phyloP scores from a whole-genome alignment of 2,888 invertebrate species.

The Gnatocerus cornutus region DNA sequence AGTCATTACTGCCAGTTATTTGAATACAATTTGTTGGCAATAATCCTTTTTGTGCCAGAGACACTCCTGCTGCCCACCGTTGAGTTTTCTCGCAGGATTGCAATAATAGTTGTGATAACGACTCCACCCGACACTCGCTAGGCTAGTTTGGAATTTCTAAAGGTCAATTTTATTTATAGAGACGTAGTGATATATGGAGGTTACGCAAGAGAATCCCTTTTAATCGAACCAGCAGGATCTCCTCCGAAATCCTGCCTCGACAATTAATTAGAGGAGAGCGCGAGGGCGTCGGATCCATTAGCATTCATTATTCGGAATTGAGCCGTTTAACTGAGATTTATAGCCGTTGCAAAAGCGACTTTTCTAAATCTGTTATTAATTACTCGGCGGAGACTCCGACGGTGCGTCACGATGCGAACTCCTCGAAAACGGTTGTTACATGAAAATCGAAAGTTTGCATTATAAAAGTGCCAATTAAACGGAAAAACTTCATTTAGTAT shows the following conservation, averaged over 20 bases:
- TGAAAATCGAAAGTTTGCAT: conserved; percentile 19
- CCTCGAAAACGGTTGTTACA: background rate
- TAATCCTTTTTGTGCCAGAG: conserved; percentile 35
- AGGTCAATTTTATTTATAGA: conserved; percentile 58
- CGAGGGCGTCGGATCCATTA: conserved; percentile 8
- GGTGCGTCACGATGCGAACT: conserved; percentile 32
- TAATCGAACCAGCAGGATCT: conserved; percentile 8
- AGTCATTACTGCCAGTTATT: conserved; percentile 45
- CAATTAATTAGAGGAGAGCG: background rate
- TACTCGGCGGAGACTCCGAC: conserved; percentile 26
- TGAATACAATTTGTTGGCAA: conserved; percentile 45
- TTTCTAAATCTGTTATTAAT: conserved; percentile 27
- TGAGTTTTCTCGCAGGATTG: conserved; percentile 25
- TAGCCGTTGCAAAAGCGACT: conserved; percentile 23
- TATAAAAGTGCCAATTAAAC: conserved; percentile 43
- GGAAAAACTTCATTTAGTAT: conserved; percentile 39
- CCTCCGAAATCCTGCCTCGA: background rate
- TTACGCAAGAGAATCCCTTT: conserved; percentile 25
- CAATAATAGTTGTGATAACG: conserved; percentile 57
- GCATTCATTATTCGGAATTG: conserved; percentile 27
- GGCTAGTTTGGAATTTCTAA: conserved; percentile 63
- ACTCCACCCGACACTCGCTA: conserved; percentile 57
- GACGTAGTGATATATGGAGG: conserved; percentile 53
- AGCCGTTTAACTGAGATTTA: conserved; percentile 29
- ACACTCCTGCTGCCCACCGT: conserved; percentile 42